A percentile compares a stretch with the other conserved stretches of the same genome.
These are phyloP conservation scores for Notothenia coriiceps DNA, from an alignment of 2,113 vertebrate species.

Conservation along the genomic window DNA sequence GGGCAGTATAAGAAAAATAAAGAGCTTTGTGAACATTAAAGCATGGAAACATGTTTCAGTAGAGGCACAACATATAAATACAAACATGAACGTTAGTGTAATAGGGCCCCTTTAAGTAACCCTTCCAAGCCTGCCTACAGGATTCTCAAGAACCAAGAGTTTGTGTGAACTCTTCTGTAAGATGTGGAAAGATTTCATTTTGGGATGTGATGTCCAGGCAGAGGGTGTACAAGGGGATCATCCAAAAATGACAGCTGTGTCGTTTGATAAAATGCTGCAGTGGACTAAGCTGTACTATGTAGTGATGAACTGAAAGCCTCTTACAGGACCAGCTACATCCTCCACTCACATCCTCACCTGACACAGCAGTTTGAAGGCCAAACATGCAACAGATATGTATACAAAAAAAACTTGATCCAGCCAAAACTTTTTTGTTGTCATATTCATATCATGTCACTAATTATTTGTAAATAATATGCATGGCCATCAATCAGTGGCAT, in stretches of 20 bases:
- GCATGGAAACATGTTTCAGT: too few relatives aligned
- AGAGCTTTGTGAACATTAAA: too few relatives aligned
- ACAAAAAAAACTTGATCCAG: neutral
- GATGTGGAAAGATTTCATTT: slow-evolving; percentile 15
- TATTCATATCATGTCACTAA: neutral
- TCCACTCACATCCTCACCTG: slow-evolving; percentile 42
- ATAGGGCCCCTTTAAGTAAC: too few relatives aligned
- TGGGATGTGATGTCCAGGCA: slow-evolving; percentile 3
- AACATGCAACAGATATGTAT: slow-evolving; percentile 14
- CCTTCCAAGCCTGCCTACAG: too few relatives aligned
- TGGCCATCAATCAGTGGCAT: too few relatives aligned
- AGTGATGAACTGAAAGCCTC: slow-evolving; percentile 60
- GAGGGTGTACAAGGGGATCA: slow-evolving; percentile 36
- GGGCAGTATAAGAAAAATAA: too few relatives aligned
- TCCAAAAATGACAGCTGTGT: slow-evolving; percentile 56
- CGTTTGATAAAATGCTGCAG: slow-evolving; percentile 53
- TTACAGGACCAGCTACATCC: slow-evolving; percentile 37
- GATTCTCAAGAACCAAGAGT: neutral
- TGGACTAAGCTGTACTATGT: slow-evolving; percentile 52
- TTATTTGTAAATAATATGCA: too few relatives aligned
- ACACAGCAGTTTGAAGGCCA: slow-evolving; percentile 37
- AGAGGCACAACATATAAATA: too few relatives aligned
- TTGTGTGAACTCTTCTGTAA: neutral
- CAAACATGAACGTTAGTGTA: too few relatives aligned
- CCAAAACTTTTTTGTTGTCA: neutral